Evolutionary conservation across 2,113 vertebrate genomes (phyloP).

Genomic region (Python bivittatus): DNA sequence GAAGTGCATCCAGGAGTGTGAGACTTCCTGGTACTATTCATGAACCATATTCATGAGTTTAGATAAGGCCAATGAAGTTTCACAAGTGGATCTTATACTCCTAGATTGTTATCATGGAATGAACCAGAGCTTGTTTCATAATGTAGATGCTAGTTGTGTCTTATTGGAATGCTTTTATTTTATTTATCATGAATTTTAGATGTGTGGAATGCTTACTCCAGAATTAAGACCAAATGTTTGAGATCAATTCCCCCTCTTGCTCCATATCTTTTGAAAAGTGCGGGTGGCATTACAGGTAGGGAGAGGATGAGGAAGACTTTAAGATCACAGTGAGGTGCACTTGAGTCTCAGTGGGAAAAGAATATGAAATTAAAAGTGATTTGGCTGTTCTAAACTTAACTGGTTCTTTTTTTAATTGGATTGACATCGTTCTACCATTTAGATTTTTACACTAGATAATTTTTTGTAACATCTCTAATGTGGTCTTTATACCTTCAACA

Average conservation of each 20-base stretch:
- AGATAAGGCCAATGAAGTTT: neutral
- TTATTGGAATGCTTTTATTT: neutral
- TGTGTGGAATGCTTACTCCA: no score
- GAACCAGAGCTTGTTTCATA: neutral
- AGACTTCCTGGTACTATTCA: no score
- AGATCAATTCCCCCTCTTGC: no score
- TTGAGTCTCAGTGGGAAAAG: no score
- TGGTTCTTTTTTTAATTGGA: no score
- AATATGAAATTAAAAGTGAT: no score
- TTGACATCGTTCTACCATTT: no score
- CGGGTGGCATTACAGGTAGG: neutral
- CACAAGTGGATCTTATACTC: neutral
- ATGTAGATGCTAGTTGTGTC: neutral
- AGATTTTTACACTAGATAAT: neutral
- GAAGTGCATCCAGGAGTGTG: no score
- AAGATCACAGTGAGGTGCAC: neutral
- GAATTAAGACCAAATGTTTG: no score
- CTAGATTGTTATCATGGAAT: neutral
- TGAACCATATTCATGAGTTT: neutral
- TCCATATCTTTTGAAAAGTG: no score
- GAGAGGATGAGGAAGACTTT: neutral
- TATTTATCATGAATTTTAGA: no score
- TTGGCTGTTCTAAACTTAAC: no score
- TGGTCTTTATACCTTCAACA: slow-evolving; percentile 48
- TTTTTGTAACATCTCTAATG: slow-evolving; percentile 53